Evolutionary conservation across 2,888 invertebrate genomes (phyloP).

Genomic region (Lissonota sp.): DNA sequence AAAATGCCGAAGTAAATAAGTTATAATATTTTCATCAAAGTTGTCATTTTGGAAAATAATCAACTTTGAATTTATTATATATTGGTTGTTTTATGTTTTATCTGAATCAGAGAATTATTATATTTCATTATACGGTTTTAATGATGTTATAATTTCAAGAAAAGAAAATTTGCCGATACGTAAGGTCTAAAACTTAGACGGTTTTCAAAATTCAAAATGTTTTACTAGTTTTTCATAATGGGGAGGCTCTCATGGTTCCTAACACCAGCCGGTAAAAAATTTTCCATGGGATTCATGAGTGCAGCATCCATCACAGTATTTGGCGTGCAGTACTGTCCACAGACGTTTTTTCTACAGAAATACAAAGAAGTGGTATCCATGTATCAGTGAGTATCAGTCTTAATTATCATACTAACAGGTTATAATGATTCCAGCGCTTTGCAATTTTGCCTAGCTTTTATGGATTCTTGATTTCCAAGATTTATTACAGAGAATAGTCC

Average conservation of each 20-base stretch:
- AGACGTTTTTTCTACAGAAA: slow-evolving; percentile 87
- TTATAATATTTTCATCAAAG: too few relatives aligned
- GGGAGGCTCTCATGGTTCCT: slow-evolving; percentile 55
- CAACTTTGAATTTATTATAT: too few relatives aligned
- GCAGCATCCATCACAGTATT: slow-evolving; percentile 21
- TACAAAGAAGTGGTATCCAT: slow-evolving; percentile 87
- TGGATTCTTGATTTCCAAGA: background rate
- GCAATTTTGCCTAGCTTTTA: background rate
- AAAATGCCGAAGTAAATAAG: too few relatives aligned
- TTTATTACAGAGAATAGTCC: background rate
- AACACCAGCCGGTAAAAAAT: slow-evolving; percentile 22
- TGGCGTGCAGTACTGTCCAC: slow-evolving; percentile 84
- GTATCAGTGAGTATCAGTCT: slow-evolving; percentile 85
- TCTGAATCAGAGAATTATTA: too few relatives aligned
- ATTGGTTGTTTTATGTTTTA: too few relatives aligned
- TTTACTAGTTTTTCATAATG: slow-evolving; percentile 24
- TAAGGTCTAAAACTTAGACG: too few relatives aligned
- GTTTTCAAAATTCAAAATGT: too few relatives aligned
- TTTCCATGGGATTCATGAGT: slow-evolving; percentile 17
- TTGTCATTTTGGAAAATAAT: too few relatives aligned
- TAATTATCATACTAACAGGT: slow-evolving; percentile 23
- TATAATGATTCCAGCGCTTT: background rate
- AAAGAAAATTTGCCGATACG: too few relatives aligned
- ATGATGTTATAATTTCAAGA: too few relatives aligned
- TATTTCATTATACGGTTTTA: too few relatives aligned